Conservation (phyloP, 1,140 invertebrate species). For the Brachionus koreanus region DNA sequence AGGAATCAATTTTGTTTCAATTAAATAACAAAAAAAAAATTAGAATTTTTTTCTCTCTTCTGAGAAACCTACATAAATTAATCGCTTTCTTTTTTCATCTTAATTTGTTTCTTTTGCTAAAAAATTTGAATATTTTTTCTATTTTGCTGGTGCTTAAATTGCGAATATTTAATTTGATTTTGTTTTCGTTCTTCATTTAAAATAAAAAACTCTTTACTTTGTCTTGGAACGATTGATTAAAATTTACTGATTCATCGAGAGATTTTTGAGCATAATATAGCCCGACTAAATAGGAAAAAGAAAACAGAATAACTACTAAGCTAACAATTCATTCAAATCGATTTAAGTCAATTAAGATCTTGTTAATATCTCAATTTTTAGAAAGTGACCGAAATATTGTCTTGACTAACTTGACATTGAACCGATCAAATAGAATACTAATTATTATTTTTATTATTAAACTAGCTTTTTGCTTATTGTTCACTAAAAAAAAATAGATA, state of each 20-base stretch:
- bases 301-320: neutral
- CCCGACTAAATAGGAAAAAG: neutral
- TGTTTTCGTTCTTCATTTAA: neutral
- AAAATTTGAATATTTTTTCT: neutral
- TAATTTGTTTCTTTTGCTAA: neutral
- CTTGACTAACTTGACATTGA: neutral
- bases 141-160: neutral
- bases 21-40: neutral
- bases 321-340: neutral
- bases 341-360: neutral
- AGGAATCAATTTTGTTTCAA: neutral
- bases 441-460: no score
- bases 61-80: neutral
- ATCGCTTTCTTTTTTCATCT: neutral
- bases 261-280: neutral
- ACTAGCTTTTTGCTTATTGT: no score
- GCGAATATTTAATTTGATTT: constrained; percentile 2
- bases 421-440: no score
- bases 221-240: neutral
- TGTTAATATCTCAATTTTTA: neutral
- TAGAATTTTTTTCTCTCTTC: neutral
- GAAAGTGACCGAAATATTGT: neutral
- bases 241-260: neutral
- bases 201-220: neutral
- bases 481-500: no score